phyloP scores from a whole-genome alignment of 1,140 invertebrate species.

The Physella acuta region DNA sequence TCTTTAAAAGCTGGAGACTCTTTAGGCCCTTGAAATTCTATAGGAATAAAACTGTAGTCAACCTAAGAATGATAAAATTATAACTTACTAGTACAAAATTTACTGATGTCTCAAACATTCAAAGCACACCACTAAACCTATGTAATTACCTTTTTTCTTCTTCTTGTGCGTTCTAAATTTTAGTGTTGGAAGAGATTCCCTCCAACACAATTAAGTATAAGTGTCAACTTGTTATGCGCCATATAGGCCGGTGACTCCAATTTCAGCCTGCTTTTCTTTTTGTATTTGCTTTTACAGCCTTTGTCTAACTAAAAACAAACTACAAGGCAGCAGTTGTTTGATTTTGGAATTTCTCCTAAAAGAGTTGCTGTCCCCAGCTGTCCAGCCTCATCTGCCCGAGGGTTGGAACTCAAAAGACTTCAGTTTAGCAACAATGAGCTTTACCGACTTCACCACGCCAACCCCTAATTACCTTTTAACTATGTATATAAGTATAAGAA shows the following conservation, averaged over 20 bases:
- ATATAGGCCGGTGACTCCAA: no score
- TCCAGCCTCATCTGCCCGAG: no score
- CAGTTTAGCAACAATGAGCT: no score
- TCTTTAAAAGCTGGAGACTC: slow-evolving; percentile 19
- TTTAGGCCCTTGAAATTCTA: slow-evolving; percentile 18
- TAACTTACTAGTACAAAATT: not conserved
- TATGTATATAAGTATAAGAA: not conserved
- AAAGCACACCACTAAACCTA: not conserved
- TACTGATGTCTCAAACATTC: not conserved
- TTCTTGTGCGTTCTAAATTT: not conserved
- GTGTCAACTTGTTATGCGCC: not conserved
- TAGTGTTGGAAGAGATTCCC: not conserved
- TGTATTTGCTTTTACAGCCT: no score
- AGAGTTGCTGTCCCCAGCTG: no score
- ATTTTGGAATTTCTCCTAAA: no score
- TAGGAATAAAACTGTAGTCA: slow-evolving; percentile 9
- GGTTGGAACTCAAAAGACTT: no score
- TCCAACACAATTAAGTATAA: not conserved
- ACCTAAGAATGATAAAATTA: slow-evolving; percentile 9
- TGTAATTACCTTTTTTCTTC: not conserved
- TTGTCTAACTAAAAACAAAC: no score
- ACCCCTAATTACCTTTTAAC: not conserved
- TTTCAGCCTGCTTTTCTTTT: no score
- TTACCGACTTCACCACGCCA: no score
- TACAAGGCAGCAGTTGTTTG: no score